Evolutionary conservation across 2,113 vertebrate species (phyloP).

Genomic region (Brienomyrus brachyistius): DNA sequence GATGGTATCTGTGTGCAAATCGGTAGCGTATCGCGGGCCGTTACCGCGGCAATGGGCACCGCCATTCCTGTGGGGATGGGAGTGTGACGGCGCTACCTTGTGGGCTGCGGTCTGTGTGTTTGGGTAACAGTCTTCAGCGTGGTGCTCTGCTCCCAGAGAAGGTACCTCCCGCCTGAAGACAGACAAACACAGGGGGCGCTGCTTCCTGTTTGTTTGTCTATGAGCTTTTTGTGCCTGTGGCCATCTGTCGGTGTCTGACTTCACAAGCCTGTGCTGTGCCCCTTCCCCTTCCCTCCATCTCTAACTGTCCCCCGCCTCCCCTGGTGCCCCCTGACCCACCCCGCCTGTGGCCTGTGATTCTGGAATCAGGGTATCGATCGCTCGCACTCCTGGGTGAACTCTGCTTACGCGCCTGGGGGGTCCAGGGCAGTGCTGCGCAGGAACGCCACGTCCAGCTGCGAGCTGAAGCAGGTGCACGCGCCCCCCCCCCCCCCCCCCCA

Average conservation of each 20-base stretch:
- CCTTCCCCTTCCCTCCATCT: background rate
- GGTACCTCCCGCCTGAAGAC: background rate
- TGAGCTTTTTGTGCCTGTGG: constrained; percentile 8
- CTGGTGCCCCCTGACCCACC: constrained; percentile 16
- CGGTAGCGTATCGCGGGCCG: background rate
- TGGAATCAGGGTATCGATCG: constrained; percentile 80
- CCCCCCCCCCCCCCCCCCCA: constrained; percentile 19
- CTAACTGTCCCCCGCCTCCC: background rate
- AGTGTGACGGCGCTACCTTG: no score
- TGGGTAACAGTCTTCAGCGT: background rate
- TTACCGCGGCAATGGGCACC: background rate
- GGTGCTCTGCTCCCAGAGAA: background rate
- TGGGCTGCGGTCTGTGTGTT: background rate
- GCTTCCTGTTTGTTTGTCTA: constrained; percentile 2
- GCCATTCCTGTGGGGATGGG: background rate
- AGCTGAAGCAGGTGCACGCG: constrained; percentile 84
- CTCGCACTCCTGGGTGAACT: constrained; percentile 93
- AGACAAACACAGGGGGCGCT: constrained; percentile 17
- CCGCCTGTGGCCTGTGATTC: constrained; percentile 41
- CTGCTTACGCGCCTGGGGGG: constrained; percentile 83
- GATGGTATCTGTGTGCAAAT: background rate
- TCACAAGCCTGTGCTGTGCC: constrained; percentile 2
- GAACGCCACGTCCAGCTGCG: constrained; percentile 76
- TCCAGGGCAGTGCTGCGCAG: constrained; percentile 80
- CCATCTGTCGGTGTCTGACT: background rate